A percentile compares a stretch with the other conserved stretches of the same genome.
These are phyloP conservation scores for Cirrhinus molitorella DNA, from an alignment of 2,797 vertebrate genomes.

Conservation along the genomic window DNA sequence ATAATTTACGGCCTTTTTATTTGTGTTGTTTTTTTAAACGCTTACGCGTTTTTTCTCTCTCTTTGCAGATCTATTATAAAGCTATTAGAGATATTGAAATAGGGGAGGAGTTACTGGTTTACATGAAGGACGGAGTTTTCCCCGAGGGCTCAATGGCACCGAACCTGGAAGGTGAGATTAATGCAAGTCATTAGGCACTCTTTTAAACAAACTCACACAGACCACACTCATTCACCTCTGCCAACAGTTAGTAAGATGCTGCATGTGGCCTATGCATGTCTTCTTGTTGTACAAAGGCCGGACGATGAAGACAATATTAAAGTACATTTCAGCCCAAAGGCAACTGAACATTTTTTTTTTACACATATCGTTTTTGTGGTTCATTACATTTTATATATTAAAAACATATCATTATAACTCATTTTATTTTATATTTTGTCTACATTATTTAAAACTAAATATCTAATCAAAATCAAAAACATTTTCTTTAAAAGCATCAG, in stretches of 20 bases:
- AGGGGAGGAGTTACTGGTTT: slow-evolving; percentile 96
- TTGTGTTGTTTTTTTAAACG: neutral
- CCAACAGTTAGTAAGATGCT: slow-evolving; percentile 1
- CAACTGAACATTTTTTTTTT: neutral
- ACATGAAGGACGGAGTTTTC: slow-evolving; percentile 93
- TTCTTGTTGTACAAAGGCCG: neutral
- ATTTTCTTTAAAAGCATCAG: neutral
- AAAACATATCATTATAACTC: no score
- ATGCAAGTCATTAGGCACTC: slow-evolving; percentile 85
- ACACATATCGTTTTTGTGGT: neutral
- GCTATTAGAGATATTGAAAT: slow-evolving; percentile 95
- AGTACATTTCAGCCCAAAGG: neutral
- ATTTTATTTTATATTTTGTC: neutral
- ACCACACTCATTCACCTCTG: slow-evolving; percentile 29
- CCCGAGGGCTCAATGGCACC: slow-evolving; percentile 92
- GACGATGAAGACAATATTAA: neutral
- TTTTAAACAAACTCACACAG: slow-evolving; percentile 87
- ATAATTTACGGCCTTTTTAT: neutral
- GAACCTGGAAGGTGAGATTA: slow-evolving; percentile 93
- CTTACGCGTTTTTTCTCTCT: slow-evolving; percentile 6
- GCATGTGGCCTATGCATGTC: slow-evolving; percentile 16
- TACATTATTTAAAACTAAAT: neutral
- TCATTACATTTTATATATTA: neutral
- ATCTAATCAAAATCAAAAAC: neutral
- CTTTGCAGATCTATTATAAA: slow-evolving; percentile 93